Base-by-base conservation (phyloP, 2,797 vertebrate species). In the Botia kubotai region DNA sequence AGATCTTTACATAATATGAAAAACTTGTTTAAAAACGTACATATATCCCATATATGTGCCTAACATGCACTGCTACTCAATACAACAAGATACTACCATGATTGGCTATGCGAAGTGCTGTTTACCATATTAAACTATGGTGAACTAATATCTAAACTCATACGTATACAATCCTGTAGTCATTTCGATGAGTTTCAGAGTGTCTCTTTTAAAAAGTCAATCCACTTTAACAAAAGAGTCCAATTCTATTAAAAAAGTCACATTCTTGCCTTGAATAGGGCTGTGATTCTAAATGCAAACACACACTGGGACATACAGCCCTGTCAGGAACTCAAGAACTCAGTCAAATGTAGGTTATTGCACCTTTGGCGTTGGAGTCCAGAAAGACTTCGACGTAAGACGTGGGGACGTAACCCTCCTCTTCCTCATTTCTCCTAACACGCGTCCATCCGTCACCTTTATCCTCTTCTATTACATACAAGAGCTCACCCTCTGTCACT, bases 351-450 rank as follows among this genome's bases (percentile, higher is more conserved):
- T 98, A 98, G 87, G 97, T 98, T 96, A 98, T 96, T 95, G 97
- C 96, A 99, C 98, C 98, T 99, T 99, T 98, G 97, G 97, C 95
- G 93, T 96, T 98, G 89, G 96, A 96, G 95, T 99, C 98, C 94
- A 99, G 96, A 90, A 97, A 97, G 92, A 99, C 95, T 92, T 99
- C 98, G 79, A 99, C 92, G 93, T 99, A 99, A 83, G 98, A 97
- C 1, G 98, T 95, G 82, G 98, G 98, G 87, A 99, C 97, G 80
- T 99, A 99, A 92, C 98, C 98, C 92, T 99, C 98, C 91, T 99
- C 97, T 81, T 98, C 98, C 17, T 97, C 97, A 73, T 98, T 98
- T 89, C 96, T 94, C 87, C 98, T 95, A 87, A 97, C 96, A 88
- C 98, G 95, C 62, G 98, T 99, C 98, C 98, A 99, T 72, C 98